Evolutionary conservation across 2,888 invertebrate species (phyloP).

Genomic region (Dusona sp.): DNA sequence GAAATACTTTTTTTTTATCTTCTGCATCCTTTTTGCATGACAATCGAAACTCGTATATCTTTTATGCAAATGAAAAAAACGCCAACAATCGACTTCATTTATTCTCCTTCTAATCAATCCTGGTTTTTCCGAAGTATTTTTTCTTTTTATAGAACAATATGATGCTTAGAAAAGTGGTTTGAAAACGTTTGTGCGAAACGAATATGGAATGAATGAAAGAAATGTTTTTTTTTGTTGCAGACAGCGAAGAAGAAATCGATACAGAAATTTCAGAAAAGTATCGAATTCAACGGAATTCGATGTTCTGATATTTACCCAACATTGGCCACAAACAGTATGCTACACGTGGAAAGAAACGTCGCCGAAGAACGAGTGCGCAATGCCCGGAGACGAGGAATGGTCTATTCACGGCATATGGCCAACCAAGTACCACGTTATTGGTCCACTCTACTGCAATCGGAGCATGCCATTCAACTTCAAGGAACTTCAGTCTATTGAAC

Average conservation of each 20-base stretch:
- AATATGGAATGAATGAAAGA: neutral
- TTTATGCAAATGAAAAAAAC: neutral
- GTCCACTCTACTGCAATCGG: slow-evolving; percentile 90
- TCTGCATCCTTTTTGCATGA: neutral
- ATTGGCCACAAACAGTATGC: slow-evolving; percentile 92
- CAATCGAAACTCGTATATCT: neutral
- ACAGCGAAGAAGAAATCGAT: slow-evolving; percentile 34
- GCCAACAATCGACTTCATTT: neutral
- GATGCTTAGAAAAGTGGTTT: neutral
- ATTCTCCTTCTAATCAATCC: neutral
- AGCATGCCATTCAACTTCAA: slow-evolving; percentile 89
- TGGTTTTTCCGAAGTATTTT: neutral
- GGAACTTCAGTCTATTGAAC: slow-evolving; percentile 87
- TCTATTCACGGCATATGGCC: slow-evolving; percentile 95
- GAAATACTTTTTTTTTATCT: neutral
- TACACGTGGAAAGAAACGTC: slow-evolving; percentile 89
- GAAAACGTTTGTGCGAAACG: neutral
- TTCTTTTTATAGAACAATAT: neutral
- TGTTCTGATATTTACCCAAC: slow-evolving; percentile 91
- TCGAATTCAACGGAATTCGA: slow-evolving; percentile 87
- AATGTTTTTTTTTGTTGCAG: slow-evolving; percentile 14
- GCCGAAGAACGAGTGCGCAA: slow-evolving; percentile 87
- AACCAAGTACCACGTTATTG: slow-evolving; percentile 88
- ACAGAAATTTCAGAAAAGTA: slow-evolving; percentile 22
- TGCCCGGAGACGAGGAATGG: slow-evolving; percentile 89